Base-by-base conservation (phyloP, 2,888 invertebrate genomes). In the Epinotia brunnichana region DNA sequence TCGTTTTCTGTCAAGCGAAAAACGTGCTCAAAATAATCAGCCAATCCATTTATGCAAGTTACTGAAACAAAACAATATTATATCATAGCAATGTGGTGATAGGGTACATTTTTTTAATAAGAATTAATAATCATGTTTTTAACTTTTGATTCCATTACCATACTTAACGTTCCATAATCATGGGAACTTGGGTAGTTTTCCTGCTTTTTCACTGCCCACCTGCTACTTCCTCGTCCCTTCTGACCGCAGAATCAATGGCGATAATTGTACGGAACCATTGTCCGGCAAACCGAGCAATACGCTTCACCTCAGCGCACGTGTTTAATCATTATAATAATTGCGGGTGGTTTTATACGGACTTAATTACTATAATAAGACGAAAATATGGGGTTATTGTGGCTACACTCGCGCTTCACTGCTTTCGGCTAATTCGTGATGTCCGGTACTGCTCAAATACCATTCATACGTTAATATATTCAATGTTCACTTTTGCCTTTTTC, bases 171-270 rank as follows among this genome's bases (percentile, higher is more conserved):
- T 48, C 13, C 44, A 29, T 67, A 72, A 72, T 62, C 21, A 69
- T 69, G 74, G 51, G 68, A 73, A 63, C 73, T 17, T 17, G 5
- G n/a, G 17, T 21, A 51, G 64, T 57, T 69, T 73, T 53, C 72
- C 61, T 69, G 73, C 66, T 54, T 71, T 74, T 60, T 63, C 68
- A 56, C 67, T 59, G 74, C 78, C 78, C 91, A 90, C 90, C 90
- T 90, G 90, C 78, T 76, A 66, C 75, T 81, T 84, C 77, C 79
- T 78, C 78, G 78, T 79, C 80, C 75, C 79, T 76, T 75, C 66
- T 76, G 78, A 92, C 92, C 92, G 75, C 92, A 90, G 88, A 91
- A 88, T 91, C 90, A 91, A 92, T 92, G 89, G 92, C 85, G 92
- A 93, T 92, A 93, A 93, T 92, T 88, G 86, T 76, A 79, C 82